Base-by-base conservation (phyloP, 2,113 vertebrate species). In the Tachycineta bicolor region DNA sequence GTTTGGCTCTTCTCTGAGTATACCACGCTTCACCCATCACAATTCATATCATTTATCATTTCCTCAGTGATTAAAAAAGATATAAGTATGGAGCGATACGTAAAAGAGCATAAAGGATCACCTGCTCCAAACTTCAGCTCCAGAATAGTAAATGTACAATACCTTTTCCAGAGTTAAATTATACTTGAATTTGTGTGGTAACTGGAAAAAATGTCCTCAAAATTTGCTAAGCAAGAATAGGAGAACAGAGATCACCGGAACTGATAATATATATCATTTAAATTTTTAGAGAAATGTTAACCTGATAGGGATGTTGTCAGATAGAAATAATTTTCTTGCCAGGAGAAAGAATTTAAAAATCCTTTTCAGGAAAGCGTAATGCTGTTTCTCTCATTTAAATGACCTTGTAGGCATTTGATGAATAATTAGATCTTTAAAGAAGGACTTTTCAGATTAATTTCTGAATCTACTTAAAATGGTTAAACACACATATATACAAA, bases 241-340 rank as follows among this genome's bases (percentile, higher is more conserved):
- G 29, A 86, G 43, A 79, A 5, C 21, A 91, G 49, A 68, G 55
- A 64, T 74, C 28, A 55, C 29, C 7, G 56, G 16, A 29, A 25
- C 46, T 43, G 25, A 22, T 73, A 33, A 76, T 33, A 55, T 47
- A 26, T 2, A 6, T 29, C 39, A 43, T 53, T 24, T 49, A 63
- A 67, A 9, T 29, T 65, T 80, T 80, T 69, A 41, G 28, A 39
- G 18, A 77, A 80, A 37, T 52, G 4, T 59, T 64, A 46, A 76
- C 10, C 6, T 82, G 34, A 10, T 63, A 11, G 8, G 9, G 0
- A 2, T 6, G 2, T 20, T 64, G 2, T n/a, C n/a, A 94, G 34
- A 60, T 10, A 34, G 39, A 88, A 81, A 23, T 71, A 25, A 39
- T 63, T 93, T 86, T 65, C 21, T 41, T 88, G 19, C 20, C 0